Percentiles rank a stretch among this genome's conserved stretches.
phyloP scores from a whole-genome alignment of 2,797 vertebrate genomes.

The Falco columbarius region DNA sequence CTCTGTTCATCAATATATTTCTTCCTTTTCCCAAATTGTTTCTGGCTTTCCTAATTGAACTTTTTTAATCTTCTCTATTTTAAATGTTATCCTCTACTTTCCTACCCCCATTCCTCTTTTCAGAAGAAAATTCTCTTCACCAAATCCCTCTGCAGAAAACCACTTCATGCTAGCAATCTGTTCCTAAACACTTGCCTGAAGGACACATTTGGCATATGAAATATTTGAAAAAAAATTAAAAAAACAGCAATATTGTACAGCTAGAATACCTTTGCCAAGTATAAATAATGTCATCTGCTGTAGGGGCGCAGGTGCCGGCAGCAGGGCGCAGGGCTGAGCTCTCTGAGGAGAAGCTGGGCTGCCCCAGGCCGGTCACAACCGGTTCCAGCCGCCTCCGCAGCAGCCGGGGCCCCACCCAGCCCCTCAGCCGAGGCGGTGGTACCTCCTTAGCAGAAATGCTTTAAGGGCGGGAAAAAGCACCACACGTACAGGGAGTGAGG shows the following conservation, averaged over 20 bases:
- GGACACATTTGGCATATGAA: conserved; percentile 18
- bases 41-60: not conserved
- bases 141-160: not conserved
- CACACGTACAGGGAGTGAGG: accelerated
- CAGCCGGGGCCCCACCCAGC: accelerated
- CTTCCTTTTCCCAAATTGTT: not conserved
- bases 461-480: not conserved
- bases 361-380: accelerated
- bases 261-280: not conserved
- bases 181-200: not conserved
- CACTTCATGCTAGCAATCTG: conserved; percentile 10
- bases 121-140: conserved; percentile 24
- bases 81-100: conserved; percentile 35
- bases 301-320: accelerated
- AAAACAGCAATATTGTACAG: not conserved
- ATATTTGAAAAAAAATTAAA: not conserved
- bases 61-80: conserved; percentile 21
- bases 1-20: not conserved
- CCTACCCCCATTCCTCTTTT: conserved; percentile 15
- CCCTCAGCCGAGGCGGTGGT: accelerated
- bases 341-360: not conserved
- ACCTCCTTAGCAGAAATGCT: accelerated
- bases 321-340: not conserved
- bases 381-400: accelerated
- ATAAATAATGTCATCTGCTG: not conserved